Evolutionary conservation across 2,888 invertebrate species (phyloP).

Genomic region (Drosophila histrio): DNA sequence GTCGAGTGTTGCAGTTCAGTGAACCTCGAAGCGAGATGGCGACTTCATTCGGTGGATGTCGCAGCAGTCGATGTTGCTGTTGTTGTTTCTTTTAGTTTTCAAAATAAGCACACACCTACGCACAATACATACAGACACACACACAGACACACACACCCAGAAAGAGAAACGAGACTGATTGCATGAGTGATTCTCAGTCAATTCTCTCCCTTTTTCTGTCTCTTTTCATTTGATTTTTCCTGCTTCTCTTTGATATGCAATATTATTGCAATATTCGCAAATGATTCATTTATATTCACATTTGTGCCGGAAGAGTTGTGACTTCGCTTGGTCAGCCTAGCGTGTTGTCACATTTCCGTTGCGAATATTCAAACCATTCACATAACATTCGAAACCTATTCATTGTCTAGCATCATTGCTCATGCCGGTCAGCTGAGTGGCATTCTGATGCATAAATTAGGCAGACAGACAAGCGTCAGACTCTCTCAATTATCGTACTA

Average conservation of each 20-base stretch:
- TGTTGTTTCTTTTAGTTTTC: slow-evolving; percentile 54
- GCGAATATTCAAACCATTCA: slow-evolving; percentile 50
- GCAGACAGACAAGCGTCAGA: slow-evolving; percentile 4
- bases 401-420: slow-evolving; percentile 49
- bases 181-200: slow-evolving; percentile 66
- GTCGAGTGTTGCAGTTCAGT: slow-evolving; percentile 60
- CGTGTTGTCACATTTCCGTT: slow-evolving; percentile 75
- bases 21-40: slow-evolving; percentile 47
- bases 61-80: slow-evolving; percentile 8
- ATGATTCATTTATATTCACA: slow-evolving; percentile 56
- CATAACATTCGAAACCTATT: slow-evolving; percentile 18
- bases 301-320: slow-evolving; percentile 51
- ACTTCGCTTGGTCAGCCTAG: slow-evolving; percentile 45
- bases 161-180: slow-evolving; percentile 29
- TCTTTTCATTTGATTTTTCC: slow-evolving; percentile 10
- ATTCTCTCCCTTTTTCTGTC: slow-evolving; percentile 5
- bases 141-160: slow-evolving; percentile 12
- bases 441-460: slow-evolving; percentile 68
- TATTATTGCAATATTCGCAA: slow-evolving; percentile 49
- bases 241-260: slow-evolving; percentile 25
- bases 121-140: slow-evolving; percentile 30
- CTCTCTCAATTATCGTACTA: neutral
- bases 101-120: slow-evolving; percentile 63
- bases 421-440: slow-evolving; percentile 58
- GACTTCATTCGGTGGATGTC: slow-evolving; percentile 60